Evolutionary conservation across 2,113 vertebrate species (phyloP).

Genomic region (Spheniscus mendiculus): DNA sequence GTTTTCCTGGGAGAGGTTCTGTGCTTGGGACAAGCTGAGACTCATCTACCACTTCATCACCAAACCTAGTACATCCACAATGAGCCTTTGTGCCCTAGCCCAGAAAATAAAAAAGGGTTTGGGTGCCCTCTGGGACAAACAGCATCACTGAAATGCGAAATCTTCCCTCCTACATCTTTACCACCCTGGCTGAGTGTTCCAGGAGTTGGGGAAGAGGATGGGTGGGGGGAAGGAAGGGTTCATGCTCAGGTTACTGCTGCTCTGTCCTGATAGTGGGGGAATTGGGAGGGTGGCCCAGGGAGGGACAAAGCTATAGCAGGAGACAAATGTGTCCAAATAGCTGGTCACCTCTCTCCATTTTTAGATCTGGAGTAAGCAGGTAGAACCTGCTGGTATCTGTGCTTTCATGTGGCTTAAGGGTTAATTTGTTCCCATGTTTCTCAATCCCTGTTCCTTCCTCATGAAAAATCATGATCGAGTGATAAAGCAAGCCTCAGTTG

Average conservation of each 20-base stretch:
- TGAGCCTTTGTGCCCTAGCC: constrained; percentile 19
- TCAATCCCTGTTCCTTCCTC: constrained; percentile 39
- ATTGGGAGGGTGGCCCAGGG: background rate
- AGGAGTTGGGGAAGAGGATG: background rate
- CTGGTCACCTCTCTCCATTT: background rate
- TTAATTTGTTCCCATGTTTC: constrained; percentile 15
- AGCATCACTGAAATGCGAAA: background rate
- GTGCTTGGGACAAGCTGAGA: constrained; percentile 23
- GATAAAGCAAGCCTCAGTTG: constrained; percentile 23
- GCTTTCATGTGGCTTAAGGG: constrained; percentile 26
- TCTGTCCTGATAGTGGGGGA: background rate
- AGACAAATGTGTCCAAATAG: background rate
- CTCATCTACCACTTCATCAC: constrained; percentile 33
- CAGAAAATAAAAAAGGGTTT: constrained; percentile 54
- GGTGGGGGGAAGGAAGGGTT: background rate
- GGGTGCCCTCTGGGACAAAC: constrained; percentile 32
- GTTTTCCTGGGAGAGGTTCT: constrained; percentile 12
- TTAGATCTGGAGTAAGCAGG: background rate
- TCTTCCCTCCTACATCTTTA: constrained; percentile 1
- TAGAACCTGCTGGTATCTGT: constrained; percentile 25
- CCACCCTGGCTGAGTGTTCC: background rate
- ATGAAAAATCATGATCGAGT: constrained; percentile 13
- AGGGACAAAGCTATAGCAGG: background rate
- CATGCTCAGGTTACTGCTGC: background rate
- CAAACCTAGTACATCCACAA: constrained; percentile 1